phyloP scores from a whole-genome alignment of 2,113 vertebrate species.

The Epinephelus cyanopodus region DNA sequence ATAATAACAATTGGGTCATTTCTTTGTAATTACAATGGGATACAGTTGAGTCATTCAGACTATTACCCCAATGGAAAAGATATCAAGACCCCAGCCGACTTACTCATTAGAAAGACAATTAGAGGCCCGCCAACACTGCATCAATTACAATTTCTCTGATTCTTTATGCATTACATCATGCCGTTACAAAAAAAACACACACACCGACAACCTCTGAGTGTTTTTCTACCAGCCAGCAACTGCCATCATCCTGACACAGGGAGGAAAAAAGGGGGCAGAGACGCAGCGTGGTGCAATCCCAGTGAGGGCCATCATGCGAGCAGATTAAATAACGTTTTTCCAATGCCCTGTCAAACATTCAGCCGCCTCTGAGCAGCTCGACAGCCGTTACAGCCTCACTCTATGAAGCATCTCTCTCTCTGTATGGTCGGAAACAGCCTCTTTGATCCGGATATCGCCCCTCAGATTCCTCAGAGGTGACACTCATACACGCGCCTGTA shows the following conservation, averaged over 20 bases:
- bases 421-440: conserved; percentile 71
- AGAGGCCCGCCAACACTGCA: conserved; percentile 72
- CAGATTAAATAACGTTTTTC: conserved; percentile 89
- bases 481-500: conserved; percentile 55
- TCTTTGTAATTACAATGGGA: conserved; percentile 60
- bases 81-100: conserved; percentile 59
- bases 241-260: conserved; percentile 70
- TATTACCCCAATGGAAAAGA: conserved; percentile 56
- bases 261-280: conserved; percentile 51
- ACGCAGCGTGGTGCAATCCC: conserved; percentile 79
- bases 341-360: conserved; percentile 87
- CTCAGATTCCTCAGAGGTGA: conserved; percentile 78
- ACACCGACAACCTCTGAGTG: conserved; percentile 27
- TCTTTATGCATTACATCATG: conserved; percentile 74
- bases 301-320: conserved; percentile 84
- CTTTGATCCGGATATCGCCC: conserved; percentile 79
- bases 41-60: conserved; percentile 49
- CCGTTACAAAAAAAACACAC: conserved; percentile 40
- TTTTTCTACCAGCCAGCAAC: conserved; percentile 74
- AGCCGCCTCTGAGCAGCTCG: conserved; percentile 82
- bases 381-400: conserved; percentile 81
- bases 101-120: conserved; percentile 67
- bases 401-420: conserved; percentile 71
- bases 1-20: conserved; percentile 43
- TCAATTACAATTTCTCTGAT: conserved; percentile 84